A percentile compares a stretch with the other conserved stretches of the same genome.
These are phyloP conservation scores for Sorex fumeus DNA, from an alignment of 2,113 vertebrate genomes.

Conservation along the genomic window DNA sequence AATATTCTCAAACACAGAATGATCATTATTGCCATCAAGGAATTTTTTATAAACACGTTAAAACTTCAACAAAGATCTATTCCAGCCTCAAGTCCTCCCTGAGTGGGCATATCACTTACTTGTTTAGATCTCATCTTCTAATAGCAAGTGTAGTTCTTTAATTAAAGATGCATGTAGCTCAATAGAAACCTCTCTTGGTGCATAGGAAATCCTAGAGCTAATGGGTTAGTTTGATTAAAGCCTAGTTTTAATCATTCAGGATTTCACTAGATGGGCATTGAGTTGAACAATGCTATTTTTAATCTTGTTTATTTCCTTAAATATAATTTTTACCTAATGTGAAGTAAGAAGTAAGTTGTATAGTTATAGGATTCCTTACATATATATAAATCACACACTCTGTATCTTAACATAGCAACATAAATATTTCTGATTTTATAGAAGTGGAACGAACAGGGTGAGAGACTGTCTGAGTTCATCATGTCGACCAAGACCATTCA, in stretches of 20 bases:
- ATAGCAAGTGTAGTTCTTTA: not conserved
- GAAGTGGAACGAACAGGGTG: too few relatives aligned
- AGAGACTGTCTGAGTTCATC: too few relatives aligned
- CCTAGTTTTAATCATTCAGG: conserved; percentile 14
- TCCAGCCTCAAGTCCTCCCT: not conserved
- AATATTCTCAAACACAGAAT: not conserved
- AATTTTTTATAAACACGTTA: conserved; percentile 30
- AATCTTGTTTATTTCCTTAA: not conserved
- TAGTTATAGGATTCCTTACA: conserved; percentile 21
- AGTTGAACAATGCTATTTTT: conserved; percentile 9
- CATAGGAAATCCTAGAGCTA: not conserved
- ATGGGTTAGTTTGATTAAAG: conserved; percentile 44
- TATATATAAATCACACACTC: not conserved
- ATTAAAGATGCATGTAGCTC: conserved; percentile 62
- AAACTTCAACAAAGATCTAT: not conserved
- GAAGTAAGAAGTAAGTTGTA: conserved; percentile 18
- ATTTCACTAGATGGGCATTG: not conserved
- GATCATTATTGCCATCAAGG: not conserved
- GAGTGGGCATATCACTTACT: not conserved
- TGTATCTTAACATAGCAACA: not conserved
- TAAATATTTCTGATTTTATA: conserved; percentile 14
- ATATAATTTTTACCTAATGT: not conserved
- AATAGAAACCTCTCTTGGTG: not conserved
- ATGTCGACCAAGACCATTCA: too few relatives aligned
- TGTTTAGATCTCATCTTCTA: not conserved